Percentiles rank a stretch among this genome's conserved stretches.
Conservation (phyloP, 2,888 invertebrate genomes). For the Saturnia japonica region DNA sequence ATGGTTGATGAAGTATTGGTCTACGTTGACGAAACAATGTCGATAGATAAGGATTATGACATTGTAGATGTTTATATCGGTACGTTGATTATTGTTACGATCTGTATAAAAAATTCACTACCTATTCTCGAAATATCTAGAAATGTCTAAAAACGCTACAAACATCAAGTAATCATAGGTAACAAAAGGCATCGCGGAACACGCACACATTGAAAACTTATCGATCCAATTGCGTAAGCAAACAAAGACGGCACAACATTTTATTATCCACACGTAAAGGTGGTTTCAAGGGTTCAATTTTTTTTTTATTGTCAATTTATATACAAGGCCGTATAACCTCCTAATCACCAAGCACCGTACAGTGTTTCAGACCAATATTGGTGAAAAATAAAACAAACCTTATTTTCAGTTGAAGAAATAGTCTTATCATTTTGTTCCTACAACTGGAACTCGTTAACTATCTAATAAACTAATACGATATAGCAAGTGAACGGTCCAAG, state of each 20-base stretch:
- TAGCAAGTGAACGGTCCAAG: neutral
- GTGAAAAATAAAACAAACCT: neutral
- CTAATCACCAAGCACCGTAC: neutral
- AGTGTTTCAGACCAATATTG: neutral
- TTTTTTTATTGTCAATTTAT: too few relatives aligned
- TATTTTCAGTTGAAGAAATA: neutral
- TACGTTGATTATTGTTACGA: conserved; percentile 34
- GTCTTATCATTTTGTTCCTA: neutral
- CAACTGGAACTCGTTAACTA: neutral
- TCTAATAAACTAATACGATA: neutral
- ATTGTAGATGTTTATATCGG: conserved; percentile 65
- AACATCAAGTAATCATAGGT: too few relatives aligned
- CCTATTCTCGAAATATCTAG: too few relatives aligned
- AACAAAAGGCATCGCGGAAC: too few relatives aligned
- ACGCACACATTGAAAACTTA: too few relatives aligned
- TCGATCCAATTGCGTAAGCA: too few relatives aligned
- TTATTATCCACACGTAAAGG: too few relatives aligned
- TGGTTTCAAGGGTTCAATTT: too few relatives aligned
- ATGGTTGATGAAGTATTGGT: conserved; percentile 64
- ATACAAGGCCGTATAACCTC: too few relatives aligned
- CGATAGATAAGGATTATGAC: conserved; percentile 47
- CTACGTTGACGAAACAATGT: conserved; percentile 61
- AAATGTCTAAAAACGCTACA: too few relatives aligned
- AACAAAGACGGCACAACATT: too few relatives aligned
- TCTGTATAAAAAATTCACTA: too few relatives aligned